Percentiles rank a stretch among this genome's conserved stretches.
Conservation (phyloP, 2,113 vertebrate species). For the Todiramphus chloris region DNA sequence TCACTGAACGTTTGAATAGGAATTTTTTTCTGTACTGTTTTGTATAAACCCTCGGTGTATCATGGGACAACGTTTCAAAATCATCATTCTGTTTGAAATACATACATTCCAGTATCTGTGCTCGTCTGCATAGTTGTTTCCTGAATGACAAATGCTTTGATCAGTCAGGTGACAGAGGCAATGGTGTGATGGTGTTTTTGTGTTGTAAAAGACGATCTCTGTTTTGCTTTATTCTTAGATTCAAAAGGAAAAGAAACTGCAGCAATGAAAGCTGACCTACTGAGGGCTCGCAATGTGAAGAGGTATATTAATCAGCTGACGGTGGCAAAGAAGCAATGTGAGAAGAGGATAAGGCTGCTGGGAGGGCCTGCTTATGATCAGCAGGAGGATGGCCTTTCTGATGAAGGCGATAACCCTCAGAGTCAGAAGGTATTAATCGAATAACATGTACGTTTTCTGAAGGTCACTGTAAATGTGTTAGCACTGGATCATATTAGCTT, state of each 20-base stretch:
- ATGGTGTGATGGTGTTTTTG: neutral
- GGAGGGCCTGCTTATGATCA: slow-evolving; percentile 93
- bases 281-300: slow-evolving; percentile 96
- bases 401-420: slow-evolving; percentile 87
- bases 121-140: neutral
- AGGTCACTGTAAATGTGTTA: neutral
- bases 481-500: neutral
- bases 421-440: slow-evolving; percentile 84
- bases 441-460: neutral
- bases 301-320: slow-evolving; percentile 98
- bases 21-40: neutral
- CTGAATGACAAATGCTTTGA: neutral
- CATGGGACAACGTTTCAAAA: neutral
- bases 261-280: slow-evolving; percentile 95
- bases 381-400: slow-evolving; percentile 81
- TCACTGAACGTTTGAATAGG: neutral
- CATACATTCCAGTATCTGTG: neutral
- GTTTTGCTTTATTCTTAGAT: slow-evolving; percentile 65
- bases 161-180: neutral
- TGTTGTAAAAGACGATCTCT: neutral
- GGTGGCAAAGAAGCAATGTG: slow-evolving; percentile 98
- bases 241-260: slow-evolving; percentile 93
- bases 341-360: slow-evolving; percentile 91
- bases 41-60: neutral
- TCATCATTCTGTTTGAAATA: neutral